Evolutionary conservation across 2,888 invertebrate species (phyloP).

Genomic region (Thysanoteuthis rhombus): DNA sequence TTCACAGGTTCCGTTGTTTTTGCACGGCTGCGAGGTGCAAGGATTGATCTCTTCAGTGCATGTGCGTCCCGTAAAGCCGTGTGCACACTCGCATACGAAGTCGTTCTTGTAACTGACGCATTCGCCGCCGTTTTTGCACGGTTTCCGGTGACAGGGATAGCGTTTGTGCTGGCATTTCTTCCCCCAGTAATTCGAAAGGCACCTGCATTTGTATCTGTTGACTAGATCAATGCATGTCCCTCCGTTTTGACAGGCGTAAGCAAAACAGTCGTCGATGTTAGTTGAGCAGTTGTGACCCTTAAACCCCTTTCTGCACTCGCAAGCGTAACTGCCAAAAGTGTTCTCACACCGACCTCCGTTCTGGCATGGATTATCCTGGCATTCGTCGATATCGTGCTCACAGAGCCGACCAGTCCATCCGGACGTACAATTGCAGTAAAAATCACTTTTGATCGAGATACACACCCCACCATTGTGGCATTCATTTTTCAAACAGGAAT

Average conservation of each 20-base stretch:
- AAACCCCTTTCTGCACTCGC: background rate
- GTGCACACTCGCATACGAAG: conserved; percentile 1
- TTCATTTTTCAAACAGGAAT: conserved; percentile 18
- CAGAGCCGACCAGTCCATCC: background rate
- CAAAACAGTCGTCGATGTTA: background rate
- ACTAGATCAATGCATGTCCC: background rate
- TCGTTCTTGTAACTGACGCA: background rate
- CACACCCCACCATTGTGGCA: background rate
- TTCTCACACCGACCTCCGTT: conserved; percentile 22
- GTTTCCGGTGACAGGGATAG: background rate
- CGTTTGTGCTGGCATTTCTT: conserved; percentile 23
- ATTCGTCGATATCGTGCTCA: conserved; percentile 22
- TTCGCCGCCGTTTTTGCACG: conserved; percentile 24
- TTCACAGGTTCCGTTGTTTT: background rate
- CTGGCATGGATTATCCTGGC: background rate
- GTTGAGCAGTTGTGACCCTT: background rate
- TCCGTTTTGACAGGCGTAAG: background rate
- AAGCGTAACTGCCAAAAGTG: background rate
- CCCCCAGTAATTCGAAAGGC: background rate
- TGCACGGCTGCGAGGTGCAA: background rate
- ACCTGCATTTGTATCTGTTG: background rate
- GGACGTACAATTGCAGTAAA: background rate
- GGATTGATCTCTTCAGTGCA: background rate
- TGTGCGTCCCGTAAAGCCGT: background rate
- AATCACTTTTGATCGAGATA: background rate